Conservation (phyloP, 2,113 vertebrate species). For the Columba janthina region DNA sequence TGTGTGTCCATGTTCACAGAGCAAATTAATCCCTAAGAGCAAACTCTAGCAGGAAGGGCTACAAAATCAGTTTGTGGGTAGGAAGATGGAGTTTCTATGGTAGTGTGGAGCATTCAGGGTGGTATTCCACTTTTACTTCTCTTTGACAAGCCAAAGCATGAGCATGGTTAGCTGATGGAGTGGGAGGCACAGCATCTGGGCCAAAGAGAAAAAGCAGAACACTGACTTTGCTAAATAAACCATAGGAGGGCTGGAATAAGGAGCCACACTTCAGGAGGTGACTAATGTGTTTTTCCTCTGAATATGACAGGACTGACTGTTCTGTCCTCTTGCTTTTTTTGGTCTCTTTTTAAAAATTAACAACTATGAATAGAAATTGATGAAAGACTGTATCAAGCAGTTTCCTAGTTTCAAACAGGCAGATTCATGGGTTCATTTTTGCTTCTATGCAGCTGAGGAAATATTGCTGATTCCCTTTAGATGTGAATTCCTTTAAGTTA, state of each 20-base stretch:
- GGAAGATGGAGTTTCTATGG: neutral
- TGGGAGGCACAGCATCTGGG: neutral
- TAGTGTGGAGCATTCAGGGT: neutral
- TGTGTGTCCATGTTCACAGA: neutral
- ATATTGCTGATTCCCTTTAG: neutral
- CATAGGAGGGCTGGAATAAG: neutral
- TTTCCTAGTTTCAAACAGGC: neutral
- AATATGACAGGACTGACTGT: conserved; percentile 5
- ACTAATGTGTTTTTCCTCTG: conserved; percentile 19
- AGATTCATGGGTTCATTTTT: neutral
- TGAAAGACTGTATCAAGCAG: neutral
- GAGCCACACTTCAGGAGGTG: neutral
- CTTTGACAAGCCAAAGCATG: neutral
- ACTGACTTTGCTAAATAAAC: neutral
- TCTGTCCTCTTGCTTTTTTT: conserved; percentile 25
- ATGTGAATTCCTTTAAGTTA: neutral
- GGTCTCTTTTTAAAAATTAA: conserved; percentile 59
- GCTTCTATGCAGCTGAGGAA: neutral
- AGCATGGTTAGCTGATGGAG: neutral
- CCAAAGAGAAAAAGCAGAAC: neutral
- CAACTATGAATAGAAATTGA: conserved; percentile 19
- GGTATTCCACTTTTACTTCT: neutral
- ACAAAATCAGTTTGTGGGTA: neutral
- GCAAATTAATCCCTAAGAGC: neutral
- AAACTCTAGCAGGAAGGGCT: neutral